Base-by-base conservation (phyloP, 2,797 vertebrate species). In the Pipistrellus pygmaeus region DNA sequence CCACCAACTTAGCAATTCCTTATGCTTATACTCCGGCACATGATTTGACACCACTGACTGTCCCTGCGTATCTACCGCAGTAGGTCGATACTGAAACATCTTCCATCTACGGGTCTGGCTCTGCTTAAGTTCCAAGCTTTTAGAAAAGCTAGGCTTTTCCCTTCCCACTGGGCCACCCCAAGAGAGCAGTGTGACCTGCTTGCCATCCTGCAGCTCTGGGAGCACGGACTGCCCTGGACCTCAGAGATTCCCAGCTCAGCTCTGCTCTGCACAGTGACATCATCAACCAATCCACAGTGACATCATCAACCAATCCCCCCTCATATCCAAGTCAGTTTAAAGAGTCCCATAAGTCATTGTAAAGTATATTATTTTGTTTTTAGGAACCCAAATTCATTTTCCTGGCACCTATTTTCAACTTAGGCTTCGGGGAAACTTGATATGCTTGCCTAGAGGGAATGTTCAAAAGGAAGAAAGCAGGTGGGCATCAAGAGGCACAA, bases 301-400 rank as follows among this genome's bases (percentile, higher is more conserved):
- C 1, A 27, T 51, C 76, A 46, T 46, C 44, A 46, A 46, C 44
- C 44, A 10, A 46, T 46, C 46, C 46, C 46, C 46, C 73, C 32
- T 51, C 21, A 21, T 14, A 2, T 48, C n/a, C 62, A 71, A 88
- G 78, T 72, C 60, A 62, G 30, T 41, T 18, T 13, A 30, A 62
- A 69, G 6, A 76, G 9, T 88, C 9, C 15, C 78, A 68, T 38
- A 55, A 71, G 81, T 30, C 4, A 72, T 13, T 82, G 18, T 57
- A 41, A 48, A 62, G 62, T 53, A 44, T 69, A 15, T 41, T 73
- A 35, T 21, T 93, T 84, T 93, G 75, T 85, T 88, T 91, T 75
- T 66, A 73, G 71, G 32, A 93, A 73, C 75, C 81, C 44, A 53
- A 18, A 77, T 0, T 23, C 68, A 35, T 78, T 90, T 89, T 41